Evolutionary conservation across 35 echinoderm and acorn worm species (phyloP), one percentile per base, ranked within the genome.

Genomic region (Ptychodera flava): DNA sequence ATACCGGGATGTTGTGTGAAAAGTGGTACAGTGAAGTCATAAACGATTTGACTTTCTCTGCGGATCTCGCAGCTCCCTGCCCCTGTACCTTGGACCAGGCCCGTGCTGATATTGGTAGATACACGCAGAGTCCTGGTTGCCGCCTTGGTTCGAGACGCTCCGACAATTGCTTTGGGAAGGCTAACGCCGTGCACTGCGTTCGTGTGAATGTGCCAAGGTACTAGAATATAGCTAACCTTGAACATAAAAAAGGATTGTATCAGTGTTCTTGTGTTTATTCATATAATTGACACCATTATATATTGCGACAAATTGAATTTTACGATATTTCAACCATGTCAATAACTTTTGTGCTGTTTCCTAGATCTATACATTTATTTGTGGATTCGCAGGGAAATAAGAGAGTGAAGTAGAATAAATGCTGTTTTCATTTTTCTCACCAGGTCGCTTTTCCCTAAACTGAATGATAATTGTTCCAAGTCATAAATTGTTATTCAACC

Each of bases 11-110:
- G 22, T 64, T 6, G 45, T 64, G 45, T 64, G 45, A 22, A 64
- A 6, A 64, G 45, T 64, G 45, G 45, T 64, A 64, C 22, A n/a
- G n/a, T n/a, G n/a, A n/a, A n/a, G n/a, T n/a, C n/a, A n/a, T n/a
- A n/a, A n/a, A n/a, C n/a, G n/a, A n/a, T n/a, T n/a, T n/a, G n/a
- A n/a, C n/a, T n/a, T n/a, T n/a, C n/a, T n/a, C n/a, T n/a, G 32
- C 29, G 0, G 89, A 97, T 80, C 87, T 30, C 15, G 35, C 87
- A 33, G 75, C 77, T 15, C 77, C 89, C 53, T 97, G 94, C 80
- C 94, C 94, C 0, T 97, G 94, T 84, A 85, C 78, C 2, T 77
- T 93, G 81, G 28, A 37, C 1, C 94, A 97, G 79, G 94, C 94
- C 35, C 32, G 78, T 27, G 87, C 83, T 0, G 94, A 97, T 53